Percentiles rank a stretch among this genome's conserved stretches.
Conservation (phyloP, 2,888 invertebrate species). For the Lepidocyrtoides sp. region DNA sequence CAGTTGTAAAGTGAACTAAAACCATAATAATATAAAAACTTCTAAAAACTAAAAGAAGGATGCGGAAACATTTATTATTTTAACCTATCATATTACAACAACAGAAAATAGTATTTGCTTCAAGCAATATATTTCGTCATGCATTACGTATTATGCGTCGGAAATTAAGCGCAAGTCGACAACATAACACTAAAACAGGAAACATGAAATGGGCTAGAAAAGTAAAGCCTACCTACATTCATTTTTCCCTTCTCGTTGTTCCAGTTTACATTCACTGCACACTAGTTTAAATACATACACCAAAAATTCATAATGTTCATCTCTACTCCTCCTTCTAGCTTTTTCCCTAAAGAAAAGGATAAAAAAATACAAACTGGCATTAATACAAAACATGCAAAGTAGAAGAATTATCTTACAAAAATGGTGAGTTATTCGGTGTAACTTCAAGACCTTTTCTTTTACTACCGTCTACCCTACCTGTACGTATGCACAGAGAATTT, state of each 20-base stretch:
- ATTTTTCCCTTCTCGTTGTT: not conserved
- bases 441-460: not conserved
- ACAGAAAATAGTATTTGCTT: conserved; percentile 14
- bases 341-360: not conserved
- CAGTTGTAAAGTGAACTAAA: not conserved
- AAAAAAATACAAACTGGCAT: not conserved
- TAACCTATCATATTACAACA: not conserved
- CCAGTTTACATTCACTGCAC: not conserved
- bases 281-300: not conserved
- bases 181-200: conserved; percentile 24
- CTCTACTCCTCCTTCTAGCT: not conserved
- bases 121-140: not conserved
- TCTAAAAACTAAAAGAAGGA: too few relatives aligned
- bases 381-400: not conserved
- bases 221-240: not conserved
- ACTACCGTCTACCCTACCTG: not conserved
- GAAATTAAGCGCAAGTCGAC: conserved; percentile 29
- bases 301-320: not conserved
- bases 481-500: conserved; percentile 8
- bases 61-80: conserved; percentile 39
- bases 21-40: not conserved
- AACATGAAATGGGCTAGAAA: conserved; percentile 32
- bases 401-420: not conserved
- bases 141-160: not conserved
- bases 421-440: not conserved